Conservation (phyloP, 2,888 invertebrate species). For the Luperina nickerlii region DNA sequence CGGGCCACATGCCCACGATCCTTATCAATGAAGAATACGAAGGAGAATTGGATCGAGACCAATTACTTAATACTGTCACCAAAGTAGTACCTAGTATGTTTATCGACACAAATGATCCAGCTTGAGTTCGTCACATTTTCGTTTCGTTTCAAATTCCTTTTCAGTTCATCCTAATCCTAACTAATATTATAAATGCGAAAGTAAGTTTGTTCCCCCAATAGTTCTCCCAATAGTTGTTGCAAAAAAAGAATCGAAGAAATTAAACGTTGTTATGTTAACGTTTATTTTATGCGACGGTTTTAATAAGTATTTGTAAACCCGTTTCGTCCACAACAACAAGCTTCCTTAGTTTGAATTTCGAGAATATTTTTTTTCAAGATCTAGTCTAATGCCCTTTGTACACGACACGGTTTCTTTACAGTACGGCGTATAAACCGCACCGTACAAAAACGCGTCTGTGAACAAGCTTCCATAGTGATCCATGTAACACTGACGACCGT, state of each 20-base stretch:
- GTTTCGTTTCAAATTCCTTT: not conserved
- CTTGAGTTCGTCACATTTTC: not conserved
- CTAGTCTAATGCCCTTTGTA: not conserved
- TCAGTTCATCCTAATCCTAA: not conserved
- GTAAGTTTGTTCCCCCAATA: no score
- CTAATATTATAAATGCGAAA: no score
- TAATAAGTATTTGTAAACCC: conserved; percentile 2
- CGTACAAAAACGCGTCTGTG: not conserved
- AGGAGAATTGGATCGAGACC: conserved; percentile 1
- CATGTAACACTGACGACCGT: not conserved
- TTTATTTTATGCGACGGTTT: not conserved
- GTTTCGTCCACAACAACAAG: not conserved
- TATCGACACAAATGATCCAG: not conserved
- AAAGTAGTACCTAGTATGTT: not conserved
- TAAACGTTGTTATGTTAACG: not conserved
- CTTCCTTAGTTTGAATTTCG: conserved; percentile 1
- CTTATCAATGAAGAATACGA: conserved; percentile 1
- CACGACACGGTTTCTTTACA: no score
- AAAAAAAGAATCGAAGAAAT: not conserved
- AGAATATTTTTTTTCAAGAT: conserved; percentile 7
- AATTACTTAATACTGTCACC: conserved; percentile 3
- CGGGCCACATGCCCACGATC: not conserved
- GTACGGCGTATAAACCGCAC: not conserved
- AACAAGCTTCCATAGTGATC: not conserved
- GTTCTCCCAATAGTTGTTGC: no score